phyloP scores from a whole-genome alignment of 2,113 vertebrate genomes.

The Perca fluviatilis region DNA sequence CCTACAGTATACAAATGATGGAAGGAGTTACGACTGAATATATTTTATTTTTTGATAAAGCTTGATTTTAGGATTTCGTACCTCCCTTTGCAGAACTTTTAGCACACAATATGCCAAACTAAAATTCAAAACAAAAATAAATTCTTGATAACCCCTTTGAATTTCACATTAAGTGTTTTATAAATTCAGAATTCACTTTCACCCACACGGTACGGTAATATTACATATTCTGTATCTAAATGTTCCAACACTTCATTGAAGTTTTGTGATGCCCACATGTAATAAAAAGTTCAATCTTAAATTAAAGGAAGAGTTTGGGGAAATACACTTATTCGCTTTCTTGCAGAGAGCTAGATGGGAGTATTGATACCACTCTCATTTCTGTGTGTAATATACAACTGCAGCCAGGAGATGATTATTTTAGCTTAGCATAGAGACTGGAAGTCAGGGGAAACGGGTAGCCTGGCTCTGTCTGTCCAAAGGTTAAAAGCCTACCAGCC shows the following conservation, averaged over 20 bases:
- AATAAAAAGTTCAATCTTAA: not conserved
- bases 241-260: not conserved
- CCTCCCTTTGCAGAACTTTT: constrained; percentile 3
- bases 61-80: constrained; percentile 15
- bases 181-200: not conserved
- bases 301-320: not conserved
- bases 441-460: not conserved
- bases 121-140: too few relatives aligned
- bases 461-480: not conserved
- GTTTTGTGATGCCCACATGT: not conserved
- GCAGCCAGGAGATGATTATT: too few relatives aligned
- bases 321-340: not conserved
- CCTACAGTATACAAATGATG: not conserved
- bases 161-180: not conserved
- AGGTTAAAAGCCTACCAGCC: not conserved
- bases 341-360: not conserved
- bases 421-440: not conserved
- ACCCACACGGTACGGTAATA: not conserved
- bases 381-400: not conserved
- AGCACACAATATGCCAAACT: constrained; percentile 32
- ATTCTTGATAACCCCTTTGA: not conserved
- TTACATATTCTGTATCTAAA: not conserved
- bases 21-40: constrained; percentile 2
- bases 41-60: constrained; percentile 17
- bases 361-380: too few relatives aligned